These are phyloP conservation scores for Macrosteles quadrilineatus DNA, from an alignment of 1,140 invertebrate genomes.

Conservation along the genomic window DNA sequence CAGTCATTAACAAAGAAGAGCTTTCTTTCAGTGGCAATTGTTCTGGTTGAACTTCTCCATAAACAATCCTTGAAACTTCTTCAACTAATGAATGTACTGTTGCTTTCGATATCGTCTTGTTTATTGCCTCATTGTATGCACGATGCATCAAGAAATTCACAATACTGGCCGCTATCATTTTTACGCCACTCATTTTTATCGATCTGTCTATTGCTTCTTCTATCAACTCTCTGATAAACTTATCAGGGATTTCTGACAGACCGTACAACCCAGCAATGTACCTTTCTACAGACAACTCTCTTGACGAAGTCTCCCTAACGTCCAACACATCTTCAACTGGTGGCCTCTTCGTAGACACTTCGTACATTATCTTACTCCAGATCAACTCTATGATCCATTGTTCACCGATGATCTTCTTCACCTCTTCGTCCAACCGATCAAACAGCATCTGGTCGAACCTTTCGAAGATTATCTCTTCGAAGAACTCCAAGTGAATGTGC, in stretches of 20 bases:
- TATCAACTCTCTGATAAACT: not conserved
- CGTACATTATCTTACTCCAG: not conserved
- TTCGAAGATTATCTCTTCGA: not conserved
- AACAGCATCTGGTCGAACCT: not conserved
- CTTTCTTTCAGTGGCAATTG: too few relatives aligned
- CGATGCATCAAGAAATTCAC: not conserved
- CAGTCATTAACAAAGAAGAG: too few relatives aligned
- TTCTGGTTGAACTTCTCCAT: too few relatives aligned
- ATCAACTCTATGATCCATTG: constrained; percentile 5
- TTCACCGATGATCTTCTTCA: not conserved
- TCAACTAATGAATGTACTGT: too few relatives aligned
- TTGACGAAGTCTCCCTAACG: not conserved
- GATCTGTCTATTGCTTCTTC: not conserved
- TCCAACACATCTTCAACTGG: not conserved
- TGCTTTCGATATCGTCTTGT: too few relatives aligned
- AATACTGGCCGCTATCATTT: not conserved
- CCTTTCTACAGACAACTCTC: not conserved
- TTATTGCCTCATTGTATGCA: too few relatives aligned
- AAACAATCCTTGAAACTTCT: too few relatives aligned
- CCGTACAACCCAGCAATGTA: not conserved
- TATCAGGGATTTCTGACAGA: not conserved
- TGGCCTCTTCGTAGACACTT: not conserved
- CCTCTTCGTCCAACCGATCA: not conserved
- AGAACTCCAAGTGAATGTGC: not conserved
- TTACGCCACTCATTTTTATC: not conserved